Evolutionary conservation across 1,140 invertebrate genomes (phyloP).

Genomic region (Mizuhopecten yessoensis): DNA sequence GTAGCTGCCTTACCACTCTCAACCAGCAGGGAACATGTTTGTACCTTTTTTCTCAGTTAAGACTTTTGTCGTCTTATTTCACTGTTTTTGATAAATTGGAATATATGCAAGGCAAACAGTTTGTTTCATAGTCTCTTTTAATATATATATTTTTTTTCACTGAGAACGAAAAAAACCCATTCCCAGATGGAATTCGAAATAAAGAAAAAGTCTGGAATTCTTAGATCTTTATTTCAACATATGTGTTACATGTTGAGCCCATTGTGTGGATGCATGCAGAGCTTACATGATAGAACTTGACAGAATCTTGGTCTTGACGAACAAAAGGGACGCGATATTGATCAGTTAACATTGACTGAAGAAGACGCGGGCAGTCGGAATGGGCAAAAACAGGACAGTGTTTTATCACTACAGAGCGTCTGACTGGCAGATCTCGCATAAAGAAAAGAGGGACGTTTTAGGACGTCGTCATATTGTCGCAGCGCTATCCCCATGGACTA

Average conservation of each 20-base stretch:
- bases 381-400: not conserved
- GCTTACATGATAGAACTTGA: conserved; percentile 5
- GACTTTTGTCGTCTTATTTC: not conserved
- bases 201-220: not conserved
- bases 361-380: conserved; percentile 13
- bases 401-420: conserved; percentile 30
- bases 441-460: conserved; percentile 38
- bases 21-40: not conserved
- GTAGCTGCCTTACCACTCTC: not conserved
- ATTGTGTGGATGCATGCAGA: conserved; percentile 8
- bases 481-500: not conserved
- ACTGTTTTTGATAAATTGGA: not conserved
- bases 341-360: conserved; percentile 35
- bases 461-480: conserved; percentile 36
- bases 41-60: not conserved
- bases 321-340: conserved; percentile 37
- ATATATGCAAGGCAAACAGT: conserved; percentile 18
- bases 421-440: conserved; percentile 15
- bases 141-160: not conserved
- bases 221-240: conserved; percentile 21
- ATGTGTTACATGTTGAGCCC: conserved; percentile 13
- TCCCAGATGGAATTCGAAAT: not conserved
- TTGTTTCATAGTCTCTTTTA: not conserved
- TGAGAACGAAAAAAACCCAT: not conserved
- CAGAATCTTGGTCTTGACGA: conserved; percentile 31